Evolutionary conservation across 64 coral and sea anemone species (phyloP), one percentile per base, ranked within the genome.

Genomic region (Montipora cactus): DNA sequence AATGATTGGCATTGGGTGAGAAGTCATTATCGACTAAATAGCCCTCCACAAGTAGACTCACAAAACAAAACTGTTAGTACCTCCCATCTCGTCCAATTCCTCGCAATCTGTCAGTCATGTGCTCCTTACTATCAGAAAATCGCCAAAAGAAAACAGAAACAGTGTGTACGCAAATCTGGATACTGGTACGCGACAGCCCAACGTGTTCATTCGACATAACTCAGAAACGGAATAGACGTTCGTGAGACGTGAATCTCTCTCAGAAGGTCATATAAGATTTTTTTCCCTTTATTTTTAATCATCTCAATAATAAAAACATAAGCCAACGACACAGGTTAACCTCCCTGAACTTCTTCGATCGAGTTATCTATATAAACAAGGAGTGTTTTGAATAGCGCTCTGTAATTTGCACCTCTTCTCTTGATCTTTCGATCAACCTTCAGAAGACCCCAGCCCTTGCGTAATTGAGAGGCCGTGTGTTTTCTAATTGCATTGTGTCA

Each of bases 401-500:
- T 89, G 95, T 90, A 89, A 93, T 96, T 96, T 93, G 93, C 90
- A 94, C 88, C 84, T 71, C 18, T 23, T 71, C 68, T 87, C 81
- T 49, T 88, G 87, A 94, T 96, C 80, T 66, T 49, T 66, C 89
- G 89, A 76, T 87, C 81, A 87, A 66, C 84, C 44, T 87, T 79
- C 78, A 64, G 82, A 86, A 80, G 84, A 37, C 79, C 84, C 87
- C 74, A 88, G 77, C 89, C 93, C 83, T 84, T 81, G 77, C 66
- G 96, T 98, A 98, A 98, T 98, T 98, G 93, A 98, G 96, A 98
- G 79, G 70, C 77, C 92, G 96, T 98, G 90, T 95, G 83, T 92
- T 95, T 64, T 80, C 78, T 98, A 98, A 98, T 98, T 95, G 90
- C 96, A 98, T 95, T 98, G 96, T 98, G 96, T 98, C 96, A 98